Base-by-base conservation (phyloP, 2,113 vertebrate genomes). In the Promerops cafer region DNA sequence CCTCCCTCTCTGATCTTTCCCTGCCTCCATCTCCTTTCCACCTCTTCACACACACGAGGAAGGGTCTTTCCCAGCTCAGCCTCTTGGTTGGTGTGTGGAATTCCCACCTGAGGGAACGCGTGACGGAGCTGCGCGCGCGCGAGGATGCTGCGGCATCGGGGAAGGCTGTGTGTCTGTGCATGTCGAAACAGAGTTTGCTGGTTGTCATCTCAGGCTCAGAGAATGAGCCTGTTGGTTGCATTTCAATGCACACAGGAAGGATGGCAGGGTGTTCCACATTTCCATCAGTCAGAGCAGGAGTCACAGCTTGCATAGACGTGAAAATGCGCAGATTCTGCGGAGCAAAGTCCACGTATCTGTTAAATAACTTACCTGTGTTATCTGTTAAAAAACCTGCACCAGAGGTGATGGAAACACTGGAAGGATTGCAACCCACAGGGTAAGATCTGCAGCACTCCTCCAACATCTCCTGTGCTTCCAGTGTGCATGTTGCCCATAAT, bases 301-400 rank as follows among this genome's bases (percentile, higher is more conserved):
- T 47, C 33, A 54, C 56, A 0, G 0, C 68, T 39, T 2, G 8
- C 8, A 17, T 40, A 26, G 28, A 60, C 13, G 0, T n/a, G 52
- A 53, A 83, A 94, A 90, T 5, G 11, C 1, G 5, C 8, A 8
- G 44, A 28, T 64, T 40, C 19, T 28, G 50, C 0, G 1, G 40
- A 44, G 52, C 10, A 30, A 60, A 24, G 13, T n/a, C 56, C 49
- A 7, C 79, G 39, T 70, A 59, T 33, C 59, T 64, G 2, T 28
- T 59, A 30, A 63, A 75, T 39, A 61, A 61, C 11, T 61, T 28
- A 28, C 20, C 26, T 60, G 24, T 33, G 24, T 52, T 70, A 47
- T 26, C 47, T 64, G 3, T 31, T 56, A 30, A 70, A 75, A 81
- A 83, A 74, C 44, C 28, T 44, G 22, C 24, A 70, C 33, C 52